Evolutionary conservation across 2,888 invertebrate genomes (phyloP), one percentile per base, ranked within the genome.

Genomic region (Arge pagana): DNA sequence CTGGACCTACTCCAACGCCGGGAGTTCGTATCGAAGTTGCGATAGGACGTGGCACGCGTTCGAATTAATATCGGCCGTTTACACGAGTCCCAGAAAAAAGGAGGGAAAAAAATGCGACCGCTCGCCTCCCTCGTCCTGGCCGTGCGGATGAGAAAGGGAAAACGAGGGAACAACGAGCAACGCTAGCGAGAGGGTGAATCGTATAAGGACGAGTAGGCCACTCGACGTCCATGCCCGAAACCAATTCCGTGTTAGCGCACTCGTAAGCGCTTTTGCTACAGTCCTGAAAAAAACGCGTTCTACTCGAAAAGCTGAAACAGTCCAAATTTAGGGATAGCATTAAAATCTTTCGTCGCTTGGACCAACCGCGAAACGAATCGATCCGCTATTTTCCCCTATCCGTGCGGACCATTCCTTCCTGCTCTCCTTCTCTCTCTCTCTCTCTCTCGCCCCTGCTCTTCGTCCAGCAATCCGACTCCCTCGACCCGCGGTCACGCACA

Each of bases 371-470:
- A n/a, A n/a, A n/a, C n/a, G n/a, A n/a, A n/a, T n/a, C n/a, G n/a
- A n/a, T n/a, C n/a, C n/a, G n/a, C n/a, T n/a, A n/a, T n/a, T n/a
- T n/a, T n/a, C n/a, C n/a, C n/a, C n/a, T n/a, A 2, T 8, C 35
- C 35, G 7, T 15, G 7, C 16, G 4, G 1, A 8, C 13, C 3
- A 11, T 15, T 15, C 37, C 28, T 15, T 52, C 56, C 50, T 50
- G 55, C 61, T 51, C 58, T 43, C 59, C 55, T 55, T 51, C 36
- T 26, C 33, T 48, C 48, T 23, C 23, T 42, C 23, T 37, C 30
- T 35, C 37, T 28, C 40, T 50, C 33, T 28, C 42, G 36, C 30
- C 16, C 45, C 37, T 23, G 33, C 36, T 24, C 18, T 28, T 31
- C 23, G 16, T 13, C 30, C 33, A 24, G 42, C 26, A 7, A n/a